A percentile compares a stretch with the other conserved stretches of the same genome.
Evolutionary conservation across 2,888 invertebrate species (phyloP).

Genomic region (Rhorus exstirpatorius): DNA sequence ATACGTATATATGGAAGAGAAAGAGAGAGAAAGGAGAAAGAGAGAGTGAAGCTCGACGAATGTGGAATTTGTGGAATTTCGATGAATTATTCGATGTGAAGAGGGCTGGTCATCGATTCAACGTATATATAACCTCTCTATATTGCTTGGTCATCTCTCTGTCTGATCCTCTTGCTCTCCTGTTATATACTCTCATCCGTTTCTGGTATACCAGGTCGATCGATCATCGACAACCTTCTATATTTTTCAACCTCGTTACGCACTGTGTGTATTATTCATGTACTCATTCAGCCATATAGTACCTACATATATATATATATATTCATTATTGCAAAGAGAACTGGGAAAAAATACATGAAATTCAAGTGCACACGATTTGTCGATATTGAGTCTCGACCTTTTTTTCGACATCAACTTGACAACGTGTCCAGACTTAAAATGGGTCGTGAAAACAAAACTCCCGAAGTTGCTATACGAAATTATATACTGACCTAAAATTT

Average conservation of each 20-base stretch:
- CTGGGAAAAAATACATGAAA: neutral
- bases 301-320: neutral
- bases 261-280: slow-evolving; percentile 38
- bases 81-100: slow-evolving; percentile 68
- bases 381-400: neutral
- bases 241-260: slow-evolving; percentile 51
- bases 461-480: too few species aligned
- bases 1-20: slow-evolving; percentile 1
- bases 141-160: slow-evolving; percentile 37
- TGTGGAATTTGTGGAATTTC: slow-evolving; percentile 67
- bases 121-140: slow-evolving; percentile 23
- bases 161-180: slow-evolving; percentile 2
- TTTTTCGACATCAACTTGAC: neutral
- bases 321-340: neutral
- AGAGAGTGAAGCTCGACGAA: slow-evolving; percentile 50
- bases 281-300: slow-evolving; percentile 26
- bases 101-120: slow-evolving; percentile 61
- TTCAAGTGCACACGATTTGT: neutral
- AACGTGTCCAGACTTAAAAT: too few species aligned
- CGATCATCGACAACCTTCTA: slow-evolving; percentile 58
- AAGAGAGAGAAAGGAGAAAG: slow-evolving; percentile 16
- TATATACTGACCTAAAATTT: too few species aligned
- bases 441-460: too few species aligned
- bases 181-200: slow-evolving; percentile 12
- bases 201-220: slow-evolving; percentile 37